Evolutionary conservation across 2,888 invertebrate genomes (phyloP), one percentile per base, ranked within the genome.

Genomic region (Thumatha senex): DNA sequence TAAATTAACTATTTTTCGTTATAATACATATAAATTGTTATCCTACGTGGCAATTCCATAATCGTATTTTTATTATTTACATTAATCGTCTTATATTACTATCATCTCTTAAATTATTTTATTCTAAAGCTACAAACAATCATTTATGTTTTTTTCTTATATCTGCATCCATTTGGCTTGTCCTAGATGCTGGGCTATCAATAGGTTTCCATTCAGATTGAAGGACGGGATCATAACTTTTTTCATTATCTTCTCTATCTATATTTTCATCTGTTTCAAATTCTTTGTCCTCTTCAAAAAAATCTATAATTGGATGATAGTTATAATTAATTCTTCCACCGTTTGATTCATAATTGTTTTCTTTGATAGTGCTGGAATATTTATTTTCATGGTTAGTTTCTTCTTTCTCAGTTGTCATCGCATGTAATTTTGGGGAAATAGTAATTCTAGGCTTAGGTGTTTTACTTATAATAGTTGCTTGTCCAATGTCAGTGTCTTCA

Each of bases 301-400:
- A 96, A 72, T 96, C 96, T 62, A 96, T 96, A 42, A 96, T 96
- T 1, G 96, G 96, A 81, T 96, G 96, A 70, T 96, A 96, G 74
- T 94, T 96, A 74, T 96, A 96, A 84, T 96, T 96, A 38, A 96
- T 93, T 70, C 94, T 92, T 70, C 93, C 92, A 12, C 80, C 80
- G 51, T 79, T 83, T 0, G 74, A 61, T 14, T 70, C 67, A 13
- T 72, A 71, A 42, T 76, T 76, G 41, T 77, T 76, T 45, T 85
- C 81, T 40, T 74, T 77, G 2, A 53, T 58, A 14, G 59, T 54
- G 33, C 67, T 71, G 44, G 63, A 69, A 54, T 72, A 74, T 53
- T 78, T 78, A 31, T 76, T 61, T 47, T 61, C 77, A 10, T 67
- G 60, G 13, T 72, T 74, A 5, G 70, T 68, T 5, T 70, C 67